Base-by-base conservation (phyloP, 2,888 invertebrate genomes). In the Eilema caniola region DNA sequence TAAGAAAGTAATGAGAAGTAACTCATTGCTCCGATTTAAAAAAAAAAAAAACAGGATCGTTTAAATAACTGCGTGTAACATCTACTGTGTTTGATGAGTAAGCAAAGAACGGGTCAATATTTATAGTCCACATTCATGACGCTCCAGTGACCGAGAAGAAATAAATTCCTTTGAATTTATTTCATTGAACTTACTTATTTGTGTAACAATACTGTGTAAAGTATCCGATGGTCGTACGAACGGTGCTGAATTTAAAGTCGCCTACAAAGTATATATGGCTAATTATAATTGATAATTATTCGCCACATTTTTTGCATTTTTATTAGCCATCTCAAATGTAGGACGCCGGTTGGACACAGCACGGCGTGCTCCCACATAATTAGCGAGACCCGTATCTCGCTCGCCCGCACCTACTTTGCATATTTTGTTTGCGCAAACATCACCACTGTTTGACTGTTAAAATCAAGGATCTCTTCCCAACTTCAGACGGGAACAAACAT, bases 381-480 rank as follows among this genome's bases (percentile, higher is more conserved):
- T 92, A 93, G 89, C 86, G 87, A 74, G 80, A 78, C 90, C 92
- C 93, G 92, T 94, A 94, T 93, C 94, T 89, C 89, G 84, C 84
- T 82, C 81, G 84, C 92, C 93, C 93, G 92, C 89, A 92, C 90
- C 93, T 90, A 92, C 93, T 94, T 94, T 94, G 91, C 94, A 94
- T 94, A 94, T 93, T 94, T 93, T 93, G 93, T 93, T 93, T 92
- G 90, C 89, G 86, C 92, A 93, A 93, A 94, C 93, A 93, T 87
- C 81, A 88, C 87, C 88, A 88, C 90, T 93, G 92, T 93, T 93
- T 93, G 91, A 93, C 92, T 92, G 93, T 93, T 90, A 92, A 90
- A 93, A 93, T 93, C 93, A 92, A 93, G 92, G 89, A 93, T 89
- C 89, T 86, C 86, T 83, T 79, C 79, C 82, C 80, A 91, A 93